Percentiles rank a stretch among this genome's conserved stretches.
Conservation (phyloP, 2,888 invertebrate genomes). For the Tupiocoris notatus region DNA sequence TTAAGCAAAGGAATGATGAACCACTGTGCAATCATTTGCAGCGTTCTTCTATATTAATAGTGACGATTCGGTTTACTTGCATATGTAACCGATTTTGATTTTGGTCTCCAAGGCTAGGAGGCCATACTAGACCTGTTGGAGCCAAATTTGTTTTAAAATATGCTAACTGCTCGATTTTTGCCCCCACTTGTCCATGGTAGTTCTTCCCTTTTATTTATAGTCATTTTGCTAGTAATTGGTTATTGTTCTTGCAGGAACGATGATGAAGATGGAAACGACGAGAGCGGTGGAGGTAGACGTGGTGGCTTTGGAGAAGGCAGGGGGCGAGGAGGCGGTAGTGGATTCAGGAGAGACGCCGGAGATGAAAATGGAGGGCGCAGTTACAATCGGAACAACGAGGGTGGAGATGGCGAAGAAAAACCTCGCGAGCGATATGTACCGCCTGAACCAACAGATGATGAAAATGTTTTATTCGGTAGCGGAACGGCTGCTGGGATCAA, state of each 20-base stretch:
- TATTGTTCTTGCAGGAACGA: background rate
- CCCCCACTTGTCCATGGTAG: too few relatives aligned
- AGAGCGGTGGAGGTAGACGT: slow-evolving; percentile 9
- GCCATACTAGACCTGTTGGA: too few relatives aligned
- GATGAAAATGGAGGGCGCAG: slow-evolving; percentile 34
- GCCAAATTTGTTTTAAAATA: too few relatives aligned
- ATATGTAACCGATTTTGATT: too few relatives aligned
- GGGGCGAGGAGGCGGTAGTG: slow-evolving; percentile 48
- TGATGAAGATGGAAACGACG: slow-evolving; percentile 17
- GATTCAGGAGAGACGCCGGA: slow-evolving; percentile 42
- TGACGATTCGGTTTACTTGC: too few relatives aligned
- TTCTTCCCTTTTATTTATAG: too few relatives aligned
- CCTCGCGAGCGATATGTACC: slow-evolving; percentile 69
- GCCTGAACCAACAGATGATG: slow-evolving; percentile 70
- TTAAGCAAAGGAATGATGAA: too few relatives aligned
- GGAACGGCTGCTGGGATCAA: slow-evolving; percentile 82
- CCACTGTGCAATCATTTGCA: too few relatives aligned
- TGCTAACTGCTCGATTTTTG: too few relatives aligned
- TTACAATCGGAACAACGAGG: slow-evolving; percentile 46
- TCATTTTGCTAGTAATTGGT: too few relatives aligned
- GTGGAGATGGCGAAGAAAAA: slow-evolving; percentile 53
- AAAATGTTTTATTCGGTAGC: slow-evolving; percentile 66
- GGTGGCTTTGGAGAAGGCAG: slow-evolving; percentile 35
- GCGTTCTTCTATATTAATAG: too few relatives aligned
- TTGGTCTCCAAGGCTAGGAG: too few relatives aligned